Evolutionary conservation across 2,113 vertebrate genomes (phyloP).

Genomic region (Eurystomus gularis): DNA sequence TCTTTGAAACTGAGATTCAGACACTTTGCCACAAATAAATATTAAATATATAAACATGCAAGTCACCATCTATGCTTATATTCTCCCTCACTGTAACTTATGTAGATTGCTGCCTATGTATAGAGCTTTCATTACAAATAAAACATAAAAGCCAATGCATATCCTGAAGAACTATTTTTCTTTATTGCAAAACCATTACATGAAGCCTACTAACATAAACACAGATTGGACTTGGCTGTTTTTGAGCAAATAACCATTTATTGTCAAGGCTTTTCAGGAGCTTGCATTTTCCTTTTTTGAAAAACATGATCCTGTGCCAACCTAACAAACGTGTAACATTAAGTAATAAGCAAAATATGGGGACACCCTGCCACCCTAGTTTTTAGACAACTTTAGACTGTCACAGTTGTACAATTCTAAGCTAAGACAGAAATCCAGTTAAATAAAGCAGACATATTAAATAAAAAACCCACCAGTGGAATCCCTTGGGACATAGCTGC

Average conservation of each 20-base stretch:
- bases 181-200: slow-evolving; percentile 59
- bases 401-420: neutral
- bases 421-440: neutral
- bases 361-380: neutral
- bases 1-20: neutral
- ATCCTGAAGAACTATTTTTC: slow-evolving; percentile 45
- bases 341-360: slow-evolving; percentile 47
- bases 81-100: slow-evolving; percentile 49
- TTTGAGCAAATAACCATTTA: slow-evolving; percentile 66
- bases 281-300: slow-evolving; percentile 58
- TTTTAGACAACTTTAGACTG: neutral
- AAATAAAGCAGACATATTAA: neutral
- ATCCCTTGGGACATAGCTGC: neutral
- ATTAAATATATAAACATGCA: slow-evolving; percentile 46
- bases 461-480: neutral
- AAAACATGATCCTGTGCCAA: slow-evolving; percentile 51
- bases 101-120: slow-evolving; percentile 40
- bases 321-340: slow-evolving; percentile 43
- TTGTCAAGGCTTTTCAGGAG: slow-evolving; percentile 45
- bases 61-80: slow-evolving; percentile 21
- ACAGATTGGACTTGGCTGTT: slow-evolving; percentile 61
- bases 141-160: slow-evolving; percentile 15
- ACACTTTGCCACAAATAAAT: slow-evolving; percentile 19
- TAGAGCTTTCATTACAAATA: slow-evolving; percentile 61
- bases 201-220: slow-evolving; percentile 46